Evolutionary conservation across 2,888 invertebrate genomes (phyloP).

Genomic region (Chorisops tibialis): DNA sequence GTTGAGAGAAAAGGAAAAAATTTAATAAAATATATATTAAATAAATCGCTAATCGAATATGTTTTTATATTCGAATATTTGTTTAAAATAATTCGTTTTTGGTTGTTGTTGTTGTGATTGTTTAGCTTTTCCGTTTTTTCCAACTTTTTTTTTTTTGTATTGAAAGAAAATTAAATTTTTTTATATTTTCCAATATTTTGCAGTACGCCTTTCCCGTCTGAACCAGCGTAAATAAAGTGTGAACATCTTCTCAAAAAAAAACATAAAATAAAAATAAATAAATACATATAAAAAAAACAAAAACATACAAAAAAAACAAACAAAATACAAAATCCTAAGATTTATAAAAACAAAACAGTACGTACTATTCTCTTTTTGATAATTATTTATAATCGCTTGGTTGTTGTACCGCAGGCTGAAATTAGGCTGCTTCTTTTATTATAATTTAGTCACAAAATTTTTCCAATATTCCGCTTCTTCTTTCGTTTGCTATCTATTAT

Average conservation of each 20-base stretch:
- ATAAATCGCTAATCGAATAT: constrained; percentile 9
- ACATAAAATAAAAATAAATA: constrained; percentile 22
- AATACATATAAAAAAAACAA: constrained; percentile 31
- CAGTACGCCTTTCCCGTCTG: constrained; percentile 91
- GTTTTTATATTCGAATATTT: too few relatives aligned
- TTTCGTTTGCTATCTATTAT: too few relatives aligned
- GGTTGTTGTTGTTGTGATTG: too few relatives aligned
- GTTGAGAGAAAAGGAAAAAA: neutral
- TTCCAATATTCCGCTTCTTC: too few relatives aligned
- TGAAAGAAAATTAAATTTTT: neutral
- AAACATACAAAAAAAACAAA: constrained; percentile 33
- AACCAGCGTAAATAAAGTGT: constrained; percentile 61
- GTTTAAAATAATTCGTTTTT: too few relatives aligned
- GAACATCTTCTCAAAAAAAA: constrained; percentile 30
- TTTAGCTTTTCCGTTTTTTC: neutral
- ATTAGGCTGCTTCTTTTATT: neutral
- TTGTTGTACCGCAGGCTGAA: too few relatives aligned
- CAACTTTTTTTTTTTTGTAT: neutral
- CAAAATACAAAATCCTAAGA: constrained; percentile 28
- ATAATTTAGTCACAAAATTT: neutral
- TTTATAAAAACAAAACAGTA: constrained; percentile 33
- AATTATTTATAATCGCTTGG: constrained; percentile 5
- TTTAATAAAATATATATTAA: neutral
- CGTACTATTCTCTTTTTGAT: constrained; percentile 27
- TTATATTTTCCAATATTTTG: constrained; percentile 28